Conservation (phyloP, 2,797 vertebrate genomes). For the Pelochelys cantorii region DNA sequence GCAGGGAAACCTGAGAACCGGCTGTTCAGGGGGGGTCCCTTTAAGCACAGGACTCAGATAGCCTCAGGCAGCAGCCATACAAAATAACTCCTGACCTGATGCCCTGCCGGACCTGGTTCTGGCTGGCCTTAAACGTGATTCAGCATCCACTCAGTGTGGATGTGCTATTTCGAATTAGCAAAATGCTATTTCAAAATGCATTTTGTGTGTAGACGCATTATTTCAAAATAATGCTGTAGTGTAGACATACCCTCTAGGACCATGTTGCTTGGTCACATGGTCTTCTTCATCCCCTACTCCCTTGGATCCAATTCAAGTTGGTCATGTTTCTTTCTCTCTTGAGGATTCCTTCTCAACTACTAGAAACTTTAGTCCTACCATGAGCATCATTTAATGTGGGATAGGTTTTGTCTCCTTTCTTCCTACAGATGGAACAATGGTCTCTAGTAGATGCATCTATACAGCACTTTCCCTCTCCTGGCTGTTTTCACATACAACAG, state of each 20-base stretch:
- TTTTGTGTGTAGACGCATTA: too few species aligned
- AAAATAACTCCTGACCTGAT: too few species aligned
- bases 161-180: too few species aligned
- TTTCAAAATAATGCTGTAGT: too few species aligned
- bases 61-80: too few species aligned
- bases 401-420: background rate
- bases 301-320: background rate
- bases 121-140: too few species aligned
- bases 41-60: too few species aligned
- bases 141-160: too few species aligned
- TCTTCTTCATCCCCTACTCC: background rate
- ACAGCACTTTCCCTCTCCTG: background rate
- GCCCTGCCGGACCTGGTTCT: too few species aligned
- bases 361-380: background rate
- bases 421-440: background rate
- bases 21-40: too few species aligned
- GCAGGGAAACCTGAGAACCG: too few species aligned
- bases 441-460: background rate
- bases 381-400: background rate
- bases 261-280: background rate
- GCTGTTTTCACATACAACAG: background rate
- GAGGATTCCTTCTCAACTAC: background rate
- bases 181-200: too few species aligned
- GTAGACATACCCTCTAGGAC: background rate
- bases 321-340: background rate